phyloP scores from a whole-genome alignment of 2,888 invertebrate genomes.

The Pandemis cinnamomeana region DNA sequence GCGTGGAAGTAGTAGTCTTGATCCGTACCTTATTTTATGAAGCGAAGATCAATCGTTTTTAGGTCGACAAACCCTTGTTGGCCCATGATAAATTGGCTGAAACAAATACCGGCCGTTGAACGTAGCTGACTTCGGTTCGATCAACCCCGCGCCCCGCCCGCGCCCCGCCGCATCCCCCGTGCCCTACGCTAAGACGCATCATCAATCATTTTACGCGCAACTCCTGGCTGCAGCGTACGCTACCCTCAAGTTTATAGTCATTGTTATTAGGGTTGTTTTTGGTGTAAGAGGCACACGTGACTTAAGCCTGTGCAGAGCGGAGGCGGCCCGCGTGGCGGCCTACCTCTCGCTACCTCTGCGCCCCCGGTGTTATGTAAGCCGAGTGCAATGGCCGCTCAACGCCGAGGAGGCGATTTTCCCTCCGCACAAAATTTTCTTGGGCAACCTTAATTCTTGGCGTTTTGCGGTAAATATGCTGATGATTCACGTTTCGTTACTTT shows the following conservation, averaged over 20 bases:
- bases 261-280: constrained; percentile 61
- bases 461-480: constrained; percentile 59
- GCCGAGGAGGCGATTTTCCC: constrained; percentile 66
- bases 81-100: constrained; percentile 62
- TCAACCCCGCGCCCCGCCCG: constrained; percentile 64
- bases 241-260: constrained; percentile 61
- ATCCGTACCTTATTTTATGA: constrained; percentile 39
- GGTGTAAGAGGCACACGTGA: constrained; percentile 49
- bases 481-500: constrained; percentile 54
- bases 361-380: constrained; percentile 81
- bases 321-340: constrained; percentile 51
- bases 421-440: constrained; percentile 59
- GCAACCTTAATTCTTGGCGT: constrained; percentile 61
- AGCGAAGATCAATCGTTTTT: constrained; percentile 16
- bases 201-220: constrained; percentile 75
- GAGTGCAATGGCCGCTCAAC: constrained; percentile 81
- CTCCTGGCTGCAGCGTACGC: constrained; percentile 51
- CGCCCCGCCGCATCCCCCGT: constrained; percentile 52
- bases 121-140: constrained; percentile 79
- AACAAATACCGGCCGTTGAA: constrained; percentile 72
- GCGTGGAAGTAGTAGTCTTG: constrained; percentile 46
- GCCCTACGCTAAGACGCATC: constrained; percentile 67
- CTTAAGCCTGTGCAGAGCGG: constrained; percentile 53
- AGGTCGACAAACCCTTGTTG: constrained; percentile 50
- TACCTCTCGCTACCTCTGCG: constrained; percentile 76